These are phyloP conservation scores for Oxyteleia sp. DNA, from an alignment of 2,888 invertebrate species.

Conservation along the genomic window DNA sequence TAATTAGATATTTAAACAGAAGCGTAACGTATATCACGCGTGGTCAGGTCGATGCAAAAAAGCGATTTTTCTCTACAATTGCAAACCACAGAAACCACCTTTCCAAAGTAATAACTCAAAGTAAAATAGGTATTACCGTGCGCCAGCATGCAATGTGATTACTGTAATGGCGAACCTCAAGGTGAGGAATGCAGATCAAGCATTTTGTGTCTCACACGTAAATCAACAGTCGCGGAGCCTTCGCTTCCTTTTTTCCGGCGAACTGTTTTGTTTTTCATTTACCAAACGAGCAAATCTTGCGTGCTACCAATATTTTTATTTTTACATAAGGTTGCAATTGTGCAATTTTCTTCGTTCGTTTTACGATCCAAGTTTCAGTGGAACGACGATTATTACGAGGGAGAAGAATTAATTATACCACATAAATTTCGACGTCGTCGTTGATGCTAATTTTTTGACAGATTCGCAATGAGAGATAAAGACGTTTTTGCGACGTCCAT, in stretches of 20 bases:
- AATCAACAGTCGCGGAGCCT: conserved; percentile 27
- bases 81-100: conserved; percentile 62
- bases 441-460: no score
- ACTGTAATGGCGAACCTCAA: conserved; percentile 64
- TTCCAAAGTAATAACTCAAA: conserved; percentile 60
- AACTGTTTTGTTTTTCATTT: conserved; percentile 39
- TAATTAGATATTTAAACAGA: conserved; percentile 46
- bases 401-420: conserved; percentile 14
- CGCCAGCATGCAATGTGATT: conserved; percentile 61
- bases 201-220: conserved; percentile 49
- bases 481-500: no score
- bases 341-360: conserved; percentile 25
- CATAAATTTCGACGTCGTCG: background rate
- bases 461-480: no score
- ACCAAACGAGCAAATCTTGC: conserved; percentile 30
- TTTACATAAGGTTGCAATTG: conserved; percentile 37
- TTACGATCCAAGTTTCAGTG: conserved; percentile 3
- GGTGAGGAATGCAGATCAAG: conserved; percentile 64
- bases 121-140: conserved; percentile 56
- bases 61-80: conserved; percentile 20
- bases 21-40: conserved; percentile 51
- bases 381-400: background rate
- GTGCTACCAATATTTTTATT: conserved; percentile 41
- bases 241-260: conserved; percentile 19
- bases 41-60: conserved; percentile 12